A percentile compares a stretch with the other conserved stretches of the same genome.
Conservation (phyloP, 1,140 invertebrate species). For the Hermetia illucens region DNA sequence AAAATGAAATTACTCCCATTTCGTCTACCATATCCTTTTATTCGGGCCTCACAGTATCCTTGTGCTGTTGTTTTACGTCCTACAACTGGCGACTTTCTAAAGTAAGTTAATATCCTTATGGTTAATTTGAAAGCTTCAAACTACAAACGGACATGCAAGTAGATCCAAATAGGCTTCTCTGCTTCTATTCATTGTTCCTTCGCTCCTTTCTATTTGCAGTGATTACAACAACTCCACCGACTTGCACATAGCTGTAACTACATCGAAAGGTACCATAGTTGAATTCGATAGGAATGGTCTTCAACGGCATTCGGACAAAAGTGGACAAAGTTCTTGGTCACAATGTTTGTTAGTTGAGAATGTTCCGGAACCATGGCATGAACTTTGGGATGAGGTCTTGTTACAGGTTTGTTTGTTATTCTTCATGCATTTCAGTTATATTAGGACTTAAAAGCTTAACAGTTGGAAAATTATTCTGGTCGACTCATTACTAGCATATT, state of each 20-base stretch:
- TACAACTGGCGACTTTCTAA: conserved; percentile 64
- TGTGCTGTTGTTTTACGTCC: conserved; percentile 64
- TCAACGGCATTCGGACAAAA: conserved; percentile 30
- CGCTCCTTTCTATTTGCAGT: conserved; percentile 33
- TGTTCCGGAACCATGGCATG: conserved; percentile 47
- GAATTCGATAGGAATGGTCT: conserved; percentile 65
- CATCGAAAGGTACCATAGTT: conserved; percentile 53
- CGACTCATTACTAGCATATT: too few species aligned
- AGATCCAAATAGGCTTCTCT: too few species aligned
- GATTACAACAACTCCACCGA: conserved; percentile 64
- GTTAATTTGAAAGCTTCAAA: too few species aligned
- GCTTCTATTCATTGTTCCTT: too few species aligned
- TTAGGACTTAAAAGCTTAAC: too few species aligned
- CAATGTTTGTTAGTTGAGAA: conserved; percentile 56
- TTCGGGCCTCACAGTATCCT: conserved; percentile 52
- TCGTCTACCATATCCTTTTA: conserved; percentile 64
- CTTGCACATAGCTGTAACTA: conserved; percentile 69
- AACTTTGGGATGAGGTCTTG: conserved; percentile 62
- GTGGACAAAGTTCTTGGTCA: conserved; percentile 41
- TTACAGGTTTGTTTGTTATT: conserved; percentile 36
- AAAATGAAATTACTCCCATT: conserved; percentile 47
- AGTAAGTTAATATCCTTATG: conserved; percentile 44
- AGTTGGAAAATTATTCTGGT: too few species aligned
- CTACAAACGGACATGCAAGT: too few species aligned
- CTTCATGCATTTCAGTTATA: too few species aligned